phyloP scores from a whole-genome alignment of 2,888 invertebrate genomes.

The Tubulanus polymorphus region DNA sequence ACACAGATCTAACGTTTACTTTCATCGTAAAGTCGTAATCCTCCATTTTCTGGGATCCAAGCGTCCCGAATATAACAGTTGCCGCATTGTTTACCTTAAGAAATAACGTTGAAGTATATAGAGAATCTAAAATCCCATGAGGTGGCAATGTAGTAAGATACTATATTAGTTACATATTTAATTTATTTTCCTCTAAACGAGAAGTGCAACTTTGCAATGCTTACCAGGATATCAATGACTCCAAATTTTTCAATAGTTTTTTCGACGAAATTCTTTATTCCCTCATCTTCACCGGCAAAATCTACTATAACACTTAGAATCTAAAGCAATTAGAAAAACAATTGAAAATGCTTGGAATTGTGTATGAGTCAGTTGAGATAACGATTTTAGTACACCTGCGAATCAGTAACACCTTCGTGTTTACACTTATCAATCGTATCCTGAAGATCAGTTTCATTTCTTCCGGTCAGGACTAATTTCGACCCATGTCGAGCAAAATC shows the following conservation, averaged over 20 bases:
- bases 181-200: too few relatives aligned
- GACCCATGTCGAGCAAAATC: conserved; percentile 74
- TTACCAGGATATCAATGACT: conserved; percentile 25
- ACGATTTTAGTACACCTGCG: too few relatives aligned
- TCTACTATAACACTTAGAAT: too few relatives aligned
- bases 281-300: conserved; percentile 15
- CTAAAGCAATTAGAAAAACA: too few relatives aligned
- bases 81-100: conserved; percentile 79
- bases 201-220: too few relatives aligned
- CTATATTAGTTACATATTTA: too few relatives aligned
- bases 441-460: conserved; percentile 67
- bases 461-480: conserved; percentile 67
- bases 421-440: conserved; percentile 57
- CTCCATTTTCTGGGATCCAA: conserved; percentile 75
- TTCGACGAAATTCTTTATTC: conserved; percentile 65
- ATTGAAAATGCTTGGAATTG: conserved; percentile 19
- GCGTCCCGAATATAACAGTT: conserved; percentile 69
- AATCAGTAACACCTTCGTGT: conserved; percentile 15
- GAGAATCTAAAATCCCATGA: too few relatives aligned
- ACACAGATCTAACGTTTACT: conserved; percentile 66
- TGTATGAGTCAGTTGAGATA: too few relatives aligned
- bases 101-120: too few relatives aligned
- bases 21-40: conserved; percentile 84
- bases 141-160: too few relatives aligned
- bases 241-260: conserved; percentile 64